Base-by-base conservation (phyloP, 1,140 invertebrate species). In the Drosophila erecta region DNA sequence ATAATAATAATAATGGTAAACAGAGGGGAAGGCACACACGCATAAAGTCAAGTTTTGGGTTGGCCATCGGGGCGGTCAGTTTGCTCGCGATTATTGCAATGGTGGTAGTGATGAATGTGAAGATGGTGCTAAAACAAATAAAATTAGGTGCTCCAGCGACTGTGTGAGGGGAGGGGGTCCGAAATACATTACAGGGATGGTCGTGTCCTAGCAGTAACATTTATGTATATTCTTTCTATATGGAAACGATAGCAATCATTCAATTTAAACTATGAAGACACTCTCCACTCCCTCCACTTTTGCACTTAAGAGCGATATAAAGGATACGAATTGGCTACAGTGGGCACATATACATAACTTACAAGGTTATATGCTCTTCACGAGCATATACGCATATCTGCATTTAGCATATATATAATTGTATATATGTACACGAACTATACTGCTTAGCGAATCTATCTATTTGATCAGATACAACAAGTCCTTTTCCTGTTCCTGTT, bases 301-400 rank as follows among this genome's bases (percentile, higher is more conserved):
- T 30, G 56, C 51, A 59, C 72, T 76, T 57, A 66, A 55, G 60
- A 73, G 79, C 67, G 72, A 76, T 79, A 51, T 51, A 30, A 76
- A 55, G 60, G 35, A 47, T 72, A 76, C 58, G 78, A 86, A 81
- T 86, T 86, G 79, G 83, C 83, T 86, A 86, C 70, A 81, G 37
- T 57, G 70, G 76, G 53, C 59, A 81, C 78, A 81, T 66, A 80
- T 55, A 80, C 37, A 73, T 59, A 81, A 72, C 60, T 66, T 72
- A 76, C 57, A 66, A 51, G 38, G 43, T 37, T 37, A 51, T 50
- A 69, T 65, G 59, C 55, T 53, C 47, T 20, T 37, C 46, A 27
- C 12, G 46, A 47, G 37, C 30, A 47, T 47, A 12, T 46, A 22
- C 12, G 46, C 46, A 27, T 47, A 12, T 46, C 46, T 24, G 46